Conservation (phyloP, 2,113 vertebrate genomes). For the Herpetotheres cachinnans region DNA sequence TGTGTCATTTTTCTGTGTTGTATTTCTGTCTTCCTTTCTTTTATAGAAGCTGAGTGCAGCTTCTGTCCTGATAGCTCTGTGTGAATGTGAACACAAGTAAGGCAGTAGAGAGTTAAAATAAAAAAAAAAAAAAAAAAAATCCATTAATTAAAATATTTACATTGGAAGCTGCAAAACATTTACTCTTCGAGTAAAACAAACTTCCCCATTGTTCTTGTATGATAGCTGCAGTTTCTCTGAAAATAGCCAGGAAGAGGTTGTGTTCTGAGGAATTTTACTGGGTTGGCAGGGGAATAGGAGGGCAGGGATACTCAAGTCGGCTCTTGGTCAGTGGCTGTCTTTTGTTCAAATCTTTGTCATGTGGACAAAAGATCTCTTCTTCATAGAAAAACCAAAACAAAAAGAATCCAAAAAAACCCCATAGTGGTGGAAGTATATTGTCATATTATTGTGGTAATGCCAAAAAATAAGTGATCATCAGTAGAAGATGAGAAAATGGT, state of each 20-base stretch:
- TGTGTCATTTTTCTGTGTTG: rapidly evolving
- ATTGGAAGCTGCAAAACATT: constrained; percentile 58
- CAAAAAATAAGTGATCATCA: neutral
- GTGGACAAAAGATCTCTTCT: neutral
- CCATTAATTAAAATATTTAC: constrained; percentile 62
- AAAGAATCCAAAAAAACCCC: neutral
- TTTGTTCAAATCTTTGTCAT: neutral
- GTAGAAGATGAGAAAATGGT: neutral
- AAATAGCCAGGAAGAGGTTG: constrained; percentile 48
- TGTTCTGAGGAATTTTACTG: constrained; percentile 44
- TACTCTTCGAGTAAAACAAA: constrained; percentile 59
- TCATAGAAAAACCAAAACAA: neutral
- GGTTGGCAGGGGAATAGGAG: neutral
- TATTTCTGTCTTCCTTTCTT: neutral
- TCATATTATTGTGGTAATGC: neutral
- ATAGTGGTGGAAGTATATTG: neutral
- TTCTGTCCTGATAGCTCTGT: neutral
- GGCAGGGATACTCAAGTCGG: neutral
- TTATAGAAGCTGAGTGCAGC: neutral
- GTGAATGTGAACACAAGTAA: neutral
- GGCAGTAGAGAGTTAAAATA: constrained; percentile 41
- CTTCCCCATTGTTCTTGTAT: constrained; percentile 55
- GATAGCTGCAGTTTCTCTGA: constrained; percentile 35
- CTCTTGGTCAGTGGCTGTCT: neutral
- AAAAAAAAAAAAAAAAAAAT: neutral